A percentile compares a stretch with the other conserved stretches of the same genome.
phyloP scores from a whole-genome alignment of 2,113 vertebrate genomes.

The Anolis sagrei region DNA sequence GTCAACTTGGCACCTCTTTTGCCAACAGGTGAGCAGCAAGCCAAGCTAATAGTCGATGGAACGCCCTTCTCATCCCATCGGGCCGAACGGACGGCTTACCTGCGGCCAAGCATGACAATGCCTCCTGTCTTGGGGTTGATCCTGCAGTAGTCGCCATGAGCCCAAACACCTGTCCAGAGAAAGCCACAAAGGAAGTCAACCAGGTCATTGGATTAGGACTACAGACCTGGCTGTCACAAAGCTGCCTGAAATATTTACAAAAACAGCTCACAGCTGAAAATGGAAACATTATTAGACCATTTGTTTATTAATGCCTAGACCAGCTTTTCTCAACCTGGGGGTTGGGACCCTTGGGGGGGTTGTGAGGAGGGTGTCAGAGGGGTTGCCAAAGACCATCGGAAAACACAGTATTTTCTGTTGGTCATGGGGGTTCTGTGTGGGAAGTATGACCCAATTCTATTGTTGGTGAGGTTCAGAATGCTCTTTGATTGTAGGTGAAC shows the following conservation, averaged over 20 bases:
- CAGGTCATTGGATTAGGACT: not conserved
- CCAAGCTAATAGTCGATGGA: not conserved
- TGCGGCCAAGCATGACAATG: conserved; percentile 94
- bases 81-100: conserved; percentile 70
- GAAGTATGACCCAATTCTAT: too few species aligned
- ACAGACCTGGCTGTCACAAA: not conserved
- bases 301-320: too few species aligned
- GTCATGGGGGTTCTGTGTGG: too few species aligned
- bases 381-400: too few species aligned
- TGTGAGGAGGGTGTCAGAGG: too few species aligned
- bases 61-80: not conserved
- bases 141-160: conserved; percentile 95
- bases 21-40: not conserved
- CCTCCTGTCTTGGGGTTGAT: conserved; percentile 95
- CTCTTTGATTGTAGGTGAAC: too few species aligned
- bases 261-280: not conserved
- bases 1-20: too few species aligned
- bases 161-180: conserved; percentile 86
- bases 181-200: not conserved
- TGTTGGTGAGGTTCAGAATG: too few species aligned
- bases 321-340: too few species aligned
- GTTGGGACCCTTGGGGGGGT: too few species aligned
- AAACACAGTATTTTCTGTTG: too few species aligned
- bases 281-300: too few species aligned
- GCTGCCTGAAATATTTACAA: not conserved